Percentiles rank a stretch among this genome's conserved stretches.
phyloP scores from a whole-genome alignment of 2,113 vertebrate species.

The Columba livia region DNA sequence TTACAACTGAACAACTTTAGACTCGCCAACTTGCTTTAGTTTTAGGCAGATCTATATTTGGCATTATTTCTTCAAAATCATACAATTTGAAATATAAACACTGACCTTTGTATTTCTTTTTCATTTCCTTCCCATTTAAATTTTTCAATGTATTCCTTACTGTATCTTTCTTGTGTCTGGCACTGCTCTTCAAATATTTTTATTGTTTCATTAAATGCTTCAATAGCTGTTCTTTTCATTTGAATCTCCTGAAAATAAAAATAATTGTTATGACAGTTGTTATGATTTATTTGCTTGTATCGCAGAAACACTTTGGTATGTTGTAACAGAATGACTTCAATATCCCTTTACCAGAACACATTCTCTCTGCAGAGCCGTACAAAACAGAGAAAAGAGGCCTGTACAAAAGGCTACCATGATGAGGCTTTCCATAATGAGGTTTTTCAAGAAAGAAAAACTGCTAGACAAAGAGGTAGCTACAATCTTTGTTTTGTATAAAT shows the following conservation, averaged over 20 bases:
- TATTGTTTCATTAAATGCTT: slow-evolving; percentile 99
- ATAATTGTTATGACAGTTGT: neutral
- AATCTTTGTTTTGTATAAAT: neutral
- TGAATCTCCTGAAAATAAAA: slow-evolving; percentile 89
- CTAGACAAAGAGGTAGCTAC: neutral
- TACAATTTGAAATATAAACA: neutral
- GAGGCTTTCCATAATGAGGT: neutral
- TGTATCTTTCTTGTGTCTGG: slow-evolving; percentile 98
- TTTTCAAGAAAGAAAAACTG: neutral
- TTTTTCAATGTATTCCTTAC: slow-evolving; percentile 98
- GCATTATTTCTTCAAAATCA: neutral
- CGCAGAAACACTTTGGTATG: neutral
- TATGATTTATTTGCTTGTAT: neutral
- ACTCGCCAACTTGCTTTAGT: neutral
- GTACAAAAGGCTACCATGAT: neutral
- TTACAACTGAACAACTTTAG: neutral
- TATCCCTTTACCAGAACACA: neutral
- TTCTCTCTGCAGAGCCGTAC: neutral
- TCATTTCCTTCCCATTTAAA: slow-evolving; percentile 97
- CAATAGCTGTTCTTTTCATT: slow-evolving; percentile 98
- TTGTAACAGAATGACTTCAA: neutral
- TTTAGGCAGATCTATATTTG: neutral
- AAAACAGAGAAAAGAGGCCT: neutral
- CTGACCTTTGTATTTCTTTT: slow-evolving; percentile 97
- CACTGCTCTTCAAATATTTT: slow-evolving; percentile 99